These are phyloP conservation scores for Notolepis coatsorum DNA, from an alignment of 2,797 vertebrate genomes.

Conservation along the genomic window DNA sequence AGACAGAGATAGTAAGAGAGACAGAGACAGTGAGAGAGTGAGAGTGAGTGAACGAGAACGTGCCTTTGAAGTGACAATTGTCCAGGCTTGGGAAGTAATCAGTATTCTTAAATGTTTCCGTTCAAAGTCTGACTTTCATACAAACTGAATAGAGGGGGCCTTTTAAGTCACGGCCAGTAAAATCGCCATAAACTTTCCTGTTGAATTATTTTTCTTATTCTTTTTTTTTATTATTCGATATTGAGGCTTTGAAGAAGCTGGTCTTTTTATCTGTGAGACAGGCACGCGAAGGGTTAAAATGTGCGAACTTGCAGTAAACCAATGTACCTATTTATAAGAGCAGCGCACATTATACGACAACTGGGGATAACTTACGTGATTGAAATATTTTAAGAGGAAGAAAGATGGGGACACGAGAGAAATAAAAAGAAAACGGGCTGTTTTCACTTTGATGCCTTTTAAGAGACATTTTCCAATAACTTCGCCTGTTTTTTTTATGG, in stretches of 20 bases:
- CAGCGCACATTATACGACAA: constrained; percentile 44
- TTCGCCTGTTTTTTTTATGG: constrained; percentile 63
- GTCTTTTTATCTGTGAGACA: constrained; percentile 20
- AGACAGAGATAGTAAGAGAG: too few relatives aligned
- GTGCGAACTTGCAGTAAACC: constrained; percentile 48
- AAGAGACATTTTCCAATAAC: constrained; percentile 62
- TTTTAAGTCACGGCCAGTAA: constrained; percentile 70
- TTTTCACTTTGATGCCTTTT: constrained; percentile 65
- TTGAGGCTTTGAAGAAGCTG: constrained; percentile 39
- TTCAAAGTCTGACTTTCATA: constrained; percentile 73
- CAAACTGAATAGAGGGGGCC: constrained; percentile 52
- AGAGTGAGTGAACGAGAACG: too few relatives aligned
- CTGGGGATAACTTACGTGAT: constrained; percentile 57
- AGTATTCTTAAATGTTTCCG: constrained; percentile 62
- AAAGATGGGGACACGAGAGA: constrained; percentile 33
- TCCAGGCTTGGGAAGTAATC: constrained; percentile 58
- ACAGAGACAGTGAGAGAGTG: too few relatives aligned
- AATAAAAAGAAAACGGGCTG: constrained; percentile 35
- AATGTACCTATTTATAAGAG: constrained; percentile 46
- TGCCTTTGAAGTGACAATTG: constrained; percentile 73
- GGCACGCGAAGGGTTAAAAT: constrained; percentile 37
- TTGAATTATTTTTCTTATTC: constrained; percentile 58
- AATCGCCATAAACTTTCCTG: constrained; percentile 56
- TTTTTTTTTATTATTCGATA: constrained; percentile 46
- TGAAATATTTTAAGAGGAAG: constrained; percentile 60